phyloP scores from a whole-genome alignment of 2,797 vertebrate genomes.

The Emydoidea blandingii region DNA sequence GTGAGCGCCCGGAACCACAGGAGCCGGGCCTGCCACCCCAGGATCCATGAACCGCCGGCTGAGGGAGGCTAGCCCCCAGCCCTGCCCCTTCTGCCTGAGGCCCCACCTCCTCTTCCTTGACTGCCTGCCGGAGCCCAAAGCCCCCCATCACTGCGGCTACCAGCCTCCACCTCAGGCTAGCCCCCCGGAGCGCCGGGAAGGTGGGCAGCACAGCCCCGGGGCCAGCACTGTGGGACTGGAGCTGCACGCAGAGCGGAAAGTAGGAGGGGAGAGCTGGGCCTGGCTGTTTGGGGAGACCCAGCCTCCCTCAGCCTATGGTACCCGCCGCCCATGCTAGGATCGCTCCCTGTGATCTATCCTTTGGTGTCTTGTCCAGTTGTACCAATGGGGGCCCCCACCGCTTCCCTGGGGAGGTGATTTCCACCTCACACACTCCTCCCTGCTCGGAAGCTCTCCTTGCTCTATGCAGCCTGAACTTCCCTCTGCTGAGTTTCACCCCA shows the following conservation, averaged over 20 bases:
- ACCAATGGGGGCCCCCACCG: neutral
- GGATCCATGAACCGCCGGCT: too few species aligned
- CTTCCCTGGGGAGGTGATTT: neutral
- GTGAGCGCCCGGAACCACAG: neutral
- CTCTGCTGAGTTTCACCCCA: too few species aligned
- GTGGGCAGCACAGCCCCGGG: too few species aligned
- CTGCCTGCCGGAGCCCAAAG: neutral
- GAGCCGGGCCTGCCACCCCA: neutral
- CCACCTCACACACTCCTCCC: neutral
- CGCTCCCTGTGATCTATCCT: neutral
- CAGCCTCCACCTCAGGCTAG: too few species aligned
- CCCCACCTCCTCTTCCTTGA: neutral
- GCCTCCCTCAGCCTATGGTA: too few species aligned
- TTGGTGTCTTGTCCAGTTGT: neutral
- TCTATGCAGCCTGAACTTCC: neutral
- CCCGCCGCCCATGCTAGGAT: neutral
- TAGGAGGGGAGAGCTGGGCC: too few species aligned
- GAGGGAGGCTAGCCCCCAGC: too few species aligned
- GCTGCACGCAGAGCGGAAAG: too few species aligned
- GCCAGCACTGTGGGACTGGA: too few species aligned
- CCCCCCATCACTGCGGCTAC: neutral
- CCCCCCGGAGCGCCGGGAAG: too few species aligned
- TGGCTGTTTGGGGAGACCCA: too few species aligned
- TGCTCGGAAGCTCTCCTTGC: neutral
- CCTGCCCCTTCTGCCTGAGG: rapidly evolving